phyloP scores from a whole-genome alignment of 2,888 invertebrate genomes.

The Drosophila formosana region DNA sequence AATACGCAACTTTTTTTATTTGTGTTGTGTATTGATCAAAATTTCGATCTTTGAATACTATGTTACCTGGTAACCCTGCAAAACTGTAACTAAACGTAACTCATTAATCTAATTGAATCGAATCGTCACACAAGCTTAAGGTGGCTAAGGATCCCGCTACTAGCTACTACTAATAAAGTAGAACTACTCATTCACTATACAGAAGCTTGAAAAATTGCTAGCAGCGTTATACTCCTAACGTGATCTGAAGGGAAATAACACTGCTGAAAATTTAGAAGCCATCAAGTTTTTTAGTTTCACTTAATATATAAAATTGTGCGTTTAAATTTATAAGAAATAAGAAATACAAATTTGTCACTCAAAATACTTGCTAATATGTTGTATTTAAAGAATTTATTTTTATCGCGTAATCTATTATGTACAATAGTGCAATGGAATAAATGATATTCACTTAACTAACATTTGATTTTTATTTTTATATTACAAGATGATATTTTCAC shows the following conservation, averaged over 20 bases:
- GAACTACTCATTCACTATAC: background rate
- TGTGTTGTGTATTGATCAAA: conserved; percentile 17
- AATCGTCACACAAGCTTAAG: conserved; percentile 17
- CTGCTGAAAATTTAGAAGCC: conserved; percentile 5
- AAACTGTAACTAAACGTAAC: conserved; percentile 40
- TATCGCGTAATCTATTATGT: conserved; percentile 30
- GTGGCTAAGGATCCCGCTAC: conserved; percentile 6
- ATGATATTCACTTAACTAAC: conserved; percentile 22
- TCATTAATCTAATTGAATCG: conserved; percentile 24
- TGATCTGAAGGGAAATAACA: conserved; percentile 13
- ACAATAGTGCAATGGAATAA: conserved; percentile 50
- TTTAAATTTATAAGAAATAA: conserved; percentile 16
- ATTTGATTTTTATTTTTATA: conserved; percentile 1
- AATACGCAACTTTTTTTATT: conserved; percentile 35
- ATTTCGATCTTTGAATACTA: conserved; percentile 47
- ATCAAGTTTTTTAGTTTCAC: conserved; percentile 20
- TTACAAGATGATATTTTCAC: background rate
- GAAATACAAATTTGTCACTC: conserved; percentile 30
- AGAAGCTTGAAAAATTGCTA: conserved; percentile 13
- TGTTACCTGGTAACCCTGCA: conserved; percentile 57
- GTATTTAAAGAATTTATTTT: conserved; percentile 48
- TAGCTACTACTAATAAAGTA: background rate
- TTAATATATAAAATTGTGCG: conserved; percentile 36
- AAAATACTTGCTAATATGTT: conserved; percentile 24
- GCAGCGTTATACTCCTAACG: conserved; percentile 18